Conservation (phyloP, 2,888 invertebrate species). For the Pseudeuparius sepicola region DNA sequence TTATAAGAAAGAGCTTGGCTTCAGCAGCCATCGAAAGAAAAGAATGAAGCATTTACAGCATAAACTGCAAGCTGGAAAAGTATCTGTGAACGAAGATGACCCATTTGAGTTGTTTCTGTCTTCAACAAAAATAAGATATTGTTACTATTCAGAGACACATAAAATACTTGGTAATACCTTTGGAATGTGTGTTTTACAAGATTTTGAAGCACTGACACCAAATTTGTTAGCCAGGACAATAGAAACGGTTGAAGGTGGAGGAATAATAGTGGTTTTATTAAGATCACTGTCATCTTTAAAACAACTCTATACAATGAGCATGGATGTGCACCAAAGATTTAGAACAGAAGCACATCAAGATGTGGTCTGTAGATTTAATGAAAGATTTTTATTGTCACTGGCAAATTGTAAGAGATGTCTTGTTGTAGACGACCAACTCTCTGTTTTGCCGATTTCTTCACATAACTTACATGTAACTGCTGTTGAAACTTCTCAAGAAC, state of each 20-base stretch:
- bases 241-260: constrained; percentile 90
- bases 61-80: constrained; percentile 79
- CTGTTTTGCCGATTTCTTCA: constrained; percentile 85
- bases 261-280: constrained; percentile 75
- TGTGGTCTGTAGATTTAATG: constrained; percentile 91
- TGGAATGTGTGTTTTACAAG: constrained; percentile 76
- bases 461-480: constrained; percentile 74
- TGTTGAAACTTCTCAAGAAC: constrained; percentile 45
- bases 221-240: constrained; percentile 93
- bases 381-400: constrained; percentile 85
- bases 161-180: constrained; percentile 96
- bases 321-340: constrained; percentile 96
- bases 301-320: constrained; percentile 90
- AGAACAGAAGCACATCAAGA: constrained; percentile 91
- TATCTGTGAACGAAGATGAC: constrained; percentile 88
- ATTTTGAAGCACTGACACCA: constrained; percentile 86
- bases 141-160: constrained; percentile 96
- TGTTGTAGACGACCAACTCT: constrained; percentile 89
- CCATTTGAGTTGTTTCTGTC: constrained; percentile 94
- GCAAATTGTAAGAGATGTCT: constrained; percentile 79
- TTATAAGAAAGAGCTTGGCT: constrained; percentile 72
- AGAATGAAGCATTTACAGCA: constrained; percentile 72
- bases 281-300: constrained; percentile 78
- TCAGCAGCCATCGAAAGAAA: constrained; percentile 78
- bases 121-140: constrained; percentile 92